Evolutionary conservation across 2,113 vertebrate species (phyloP).

Genomic region (Callaeas wilsoni): DNA sequence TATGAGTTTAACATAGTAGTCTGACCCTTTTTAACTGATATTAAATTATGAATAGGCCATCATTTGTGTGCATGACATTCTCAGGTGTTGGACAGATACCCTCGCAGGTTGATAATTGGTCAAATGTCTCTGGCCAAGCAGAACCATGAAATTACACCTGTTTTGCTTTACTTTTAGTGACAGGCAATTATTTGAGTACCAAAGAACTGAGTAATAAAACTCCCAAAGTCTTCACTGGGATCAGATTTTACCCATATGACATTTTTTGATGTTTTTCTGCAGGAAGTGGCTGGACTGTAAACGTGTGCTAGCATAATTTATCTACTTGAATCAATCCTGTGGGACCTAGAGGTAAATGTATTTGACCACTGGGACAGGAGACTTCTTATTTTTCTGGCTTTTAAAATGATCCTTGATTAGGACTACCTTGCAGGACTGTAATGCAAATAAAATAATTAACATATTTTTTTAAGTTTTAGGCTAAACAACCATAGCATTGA

Average conservation of each 20-base stretch:
- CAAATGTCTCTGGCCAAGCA: neutral
- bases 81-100: neutral
- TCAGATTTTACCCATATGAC: neutral
- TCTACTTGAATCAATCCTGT: neutral
- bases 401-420: neutral
- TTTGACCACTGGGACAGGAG: neutral
- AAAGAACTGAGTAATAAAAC: neutral
- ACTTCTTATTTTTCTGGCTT: neutral
- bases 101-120: neutral
- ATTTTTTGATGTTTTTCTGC: neutral
- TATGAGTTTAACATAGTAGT: neutral
- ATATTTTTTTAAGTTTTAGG: neutral
- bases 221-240: neutral
- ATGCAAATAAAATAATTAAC: neutral
- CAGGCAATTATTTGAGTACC: neutral
- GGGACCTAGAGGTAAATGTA: neutral
- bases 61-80: neutral
- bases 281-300: neutral
- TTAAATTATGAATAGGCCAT: neutral
- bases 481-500: neutral
- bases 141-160: neutral
- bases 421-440: neutral
- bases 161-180: neutral
- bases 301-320: neutral
- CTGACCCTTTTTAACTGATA: neutral